Percentiles rank a stretch among this genome's conserved stretches.
These are phyloP conservation scores for Bufotes viridis DNA, from an alignment of 2,797 vertebrate genomes.

Conservation along the genomic window DNA sequence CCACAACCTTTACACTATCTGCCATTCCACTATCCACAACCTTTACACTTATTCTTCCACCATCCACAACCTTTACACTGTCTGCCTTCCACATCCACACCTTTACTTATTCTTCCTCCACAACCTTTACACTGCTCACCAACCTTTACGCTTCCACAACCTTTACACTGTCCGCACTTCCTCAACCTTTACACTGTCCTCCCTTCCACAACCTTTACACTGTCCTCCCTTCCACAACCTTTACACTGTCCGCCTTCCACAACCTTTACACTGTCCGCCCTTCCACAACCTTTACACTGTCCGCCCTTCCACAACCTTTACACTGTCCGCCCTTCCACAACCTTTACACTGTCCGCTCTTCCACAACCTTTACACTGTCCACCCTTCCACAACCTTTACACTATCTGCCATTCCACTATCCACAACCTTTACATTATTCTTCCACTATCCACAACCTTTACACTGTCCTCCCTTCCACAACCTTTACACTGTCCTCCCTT, in stretches of 20 bases:
- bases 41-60: background rate
- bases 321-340: background rate
- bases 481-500: no score
- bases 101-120: background rate
- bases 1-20: no score
- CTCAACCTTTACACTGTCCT: background rate
- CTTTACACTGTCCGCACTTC: background rate
- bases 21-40: background rate
- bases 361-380: no score
- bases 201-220: background rate
- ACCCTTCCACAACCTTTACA: background rate
- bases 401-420: background rate
- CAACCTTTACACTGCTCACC: background rate
- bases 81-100: no score
- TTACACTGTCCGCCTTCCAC: background rate
- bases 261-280: background rate
- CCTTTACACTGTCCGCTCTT: no score
- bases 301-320: background rate
- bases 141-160: no score
- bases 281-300: background rate
- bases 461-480: background rate
- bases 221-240: background rate
- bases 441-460: background rate
- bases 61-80: no score
- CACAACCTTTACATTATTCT: background rate